Evolutionary conservation across 2,113 vertebrate genomes (phyloP).

Genomic region (Gambusia holbrooki): DNA sequence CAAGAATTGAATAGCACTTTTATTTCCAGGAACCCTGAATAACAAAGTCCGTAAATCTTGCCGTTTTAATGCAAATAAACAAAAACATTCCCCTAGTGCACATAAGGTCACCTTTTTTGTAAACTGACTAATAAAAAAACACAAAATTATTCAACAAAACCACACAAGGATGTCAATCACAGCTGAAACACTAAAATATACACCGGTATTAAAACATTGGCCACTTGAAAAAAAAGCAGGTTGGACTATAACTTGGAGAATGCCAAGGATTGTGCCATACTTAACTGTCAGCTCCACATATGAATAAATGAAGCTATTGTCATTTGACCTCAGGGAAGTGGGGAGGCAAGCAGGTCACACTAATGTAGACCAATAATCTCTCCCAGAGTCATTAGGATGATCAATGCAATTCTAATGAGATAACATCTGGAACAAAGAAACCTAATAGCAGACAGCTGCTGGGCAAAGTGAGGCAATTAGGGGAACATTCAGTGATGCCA

Average conservation of each 20-base stretch:
- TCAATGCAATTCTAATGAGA: constrained; percentile 80
- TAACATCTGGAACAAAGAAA: constrained; percentile 82
- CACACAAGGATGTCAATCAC: not conserved
- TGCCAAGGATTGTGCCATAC: constrained; percentile 18
- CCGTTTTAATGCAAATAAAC: constrained; percentile 3
- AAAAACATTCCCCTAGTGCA: not conserved
- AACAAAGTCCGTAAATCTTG: constrained; percentile 1
- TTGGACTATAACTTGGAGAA: not conserved
- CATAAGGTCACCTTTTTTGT: not conserved
- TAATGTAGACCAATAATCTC: constrained; percentile 76
- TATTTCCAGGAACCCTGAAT: constrained; percentile 12
- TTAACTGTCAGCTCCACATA: constrained; percentile 51
- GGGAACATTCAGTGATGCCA: constrained; percentile 67
- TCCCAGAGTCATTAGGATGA: constrained; percentile 75
- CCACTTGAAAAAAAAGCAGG: constrained; percentile 2
- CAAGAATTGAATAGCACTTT: constrained; percentile 28
- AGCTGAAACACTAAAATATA: too few relatives aligned
- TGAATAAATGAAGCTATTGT: constrained; percentile 50
- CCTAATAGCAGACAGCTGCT: constrained; percentile 83
- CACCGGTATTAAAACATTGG: constrained; percentile 19
- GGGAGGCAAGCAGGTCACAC: constrained; percentile 58
- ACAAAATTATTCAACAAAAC: not conserved
- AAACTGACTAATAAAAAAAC: not conserved
- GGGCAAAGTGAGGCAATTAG: constrained; percentile 76
- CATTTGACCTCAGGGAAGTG: constrained; percentile 64